Conservation (phyloP, 2,113 vertebrate species). For the Pica pica region DNA sequence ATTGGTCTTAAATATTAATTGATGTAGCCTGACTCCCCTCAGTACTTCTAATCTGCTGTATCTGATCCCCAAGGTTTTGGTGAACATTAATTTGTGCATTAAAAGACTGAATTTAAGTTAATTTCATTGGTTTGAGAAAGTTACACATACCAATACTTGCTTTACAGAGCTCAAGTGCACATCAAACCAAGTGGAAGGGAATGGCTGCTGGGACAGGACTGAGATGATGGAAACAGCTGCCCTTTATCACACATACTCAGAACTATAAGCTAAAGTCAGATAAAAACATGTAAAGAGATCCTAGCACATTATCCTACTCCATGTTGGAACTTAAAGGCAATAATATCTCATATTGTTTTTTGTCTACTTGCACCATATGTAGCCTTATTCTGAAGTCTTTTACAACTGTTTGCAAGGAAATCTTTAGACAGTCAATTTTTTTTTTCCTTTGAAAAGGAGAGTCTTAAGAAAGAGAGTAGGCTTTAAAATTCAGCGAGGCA, state of each 20-base stretch:
- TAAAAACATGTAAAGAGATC: not conserved
- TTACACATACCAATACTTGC: not conserved
- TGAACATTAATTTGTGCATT: conserved; percentile 67
- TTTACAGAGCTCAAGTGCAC: conserved; percentile 8
- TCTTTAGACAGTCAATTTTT: not conserved
- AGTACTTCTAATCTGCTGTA: conserved; percentile 65
- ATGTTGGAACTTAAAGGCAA: not conserved
- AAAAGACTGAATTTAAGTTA: conserved; percentile 49
- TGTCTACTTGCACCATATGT: not conserved
- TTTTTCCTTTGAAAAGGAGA: not conserved
- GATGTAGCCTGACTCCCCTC: conserved; percentile 69
- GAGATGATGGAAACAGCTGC: not conserved
- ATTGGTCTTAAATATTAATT: conserved; percentile 73
- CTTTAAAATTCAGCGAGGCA: not conserved
- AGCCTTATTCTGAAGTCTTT: not conserved
- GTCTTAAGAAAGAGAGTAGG: not conserved
- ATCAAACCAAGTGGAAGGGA: not conserved
- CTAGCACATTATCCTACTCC: not conserved
- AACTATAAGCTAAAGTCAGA: not conserved
- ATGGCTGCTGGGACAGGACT: not conserved
- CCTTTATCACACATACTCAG: not conserved
- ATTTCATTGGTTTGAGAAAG: conserved; percentile 53
- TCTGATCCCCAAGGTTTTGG: conserved; percentile 64
- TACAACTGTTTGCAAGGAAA: not conserved
- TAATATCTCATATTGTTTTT: not conserved